Percentiles rank a stretch among this genome's conserved stretches.
These are phyloP conservation scores for Exephanes ischioxanthus DNA, from an alignment of 2,888 invertebrate genomes.

Conservation along the genomic window DNA sequence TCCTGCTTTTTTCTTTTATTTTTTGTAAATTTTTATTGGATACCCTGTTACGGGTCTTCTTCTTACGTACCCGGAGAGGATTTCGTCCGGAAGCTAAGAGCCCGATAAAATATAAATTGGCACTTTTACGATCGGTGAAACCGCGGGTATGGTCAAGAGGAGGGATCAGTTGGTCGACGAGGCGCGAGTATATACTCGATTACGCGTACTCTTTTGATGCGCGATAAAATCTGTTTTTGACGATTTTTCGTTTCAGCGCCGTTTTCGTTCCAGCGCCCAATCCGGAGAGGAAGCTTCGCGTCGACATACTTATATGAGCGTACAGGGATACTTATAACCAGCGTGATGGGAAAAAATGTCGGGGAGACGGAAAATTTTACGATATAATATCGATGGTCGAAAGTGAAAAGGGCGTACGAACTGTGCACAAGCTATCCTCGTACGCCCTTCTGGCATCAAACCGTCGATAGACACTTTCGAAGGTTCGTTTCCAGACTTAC, in stretches of 20 bases:
- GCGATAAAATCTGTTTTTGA: constrained; percentile 77
- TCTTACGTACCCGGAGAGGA: neutral
- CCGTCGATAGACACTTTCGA: neutral
- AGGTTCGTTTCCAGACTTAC: neutral
- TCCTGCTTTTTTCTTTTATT: neutral
- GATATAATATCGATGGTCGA: neutral
- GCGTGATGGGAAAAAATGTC: neutral
- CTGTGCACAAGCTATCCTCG: too few species aligned
- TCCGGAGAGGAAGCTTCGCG: too few species aligned
- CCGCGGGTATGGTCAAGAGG: constrained; percentile 10
- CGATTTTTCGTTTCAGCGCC: constrained; percentile 72
- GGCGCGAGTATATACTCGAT: constrained; percentile 59
- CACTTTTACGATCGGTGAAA: constrained; percentile 75
- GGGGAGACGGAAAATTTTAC: neutral
- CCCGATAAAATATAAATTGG: constrained; percentile 74
- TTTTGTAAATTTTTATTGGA: constrained; percentile 6
- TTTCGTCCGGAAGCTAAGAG: constrained; percentile 10
- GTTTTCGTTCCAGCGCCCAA: too few species aligned
- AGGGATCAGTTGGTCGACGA: constrained; percentile 40
- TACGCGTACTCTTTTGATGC: constrained; percentile 69
- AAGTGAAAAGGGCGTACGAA: too few species aligned
- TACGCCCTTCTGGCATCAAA: too few species aligned
- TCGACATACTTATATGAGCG: too few species aligned
- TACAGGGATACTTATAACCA: neutral
- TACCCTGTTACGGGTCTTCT: constrained; percentile 8